Evolutionary conservation across 2,113 vertebrate genomes (phyloP).

Genomic region (Spea multiplicata): DNA sequence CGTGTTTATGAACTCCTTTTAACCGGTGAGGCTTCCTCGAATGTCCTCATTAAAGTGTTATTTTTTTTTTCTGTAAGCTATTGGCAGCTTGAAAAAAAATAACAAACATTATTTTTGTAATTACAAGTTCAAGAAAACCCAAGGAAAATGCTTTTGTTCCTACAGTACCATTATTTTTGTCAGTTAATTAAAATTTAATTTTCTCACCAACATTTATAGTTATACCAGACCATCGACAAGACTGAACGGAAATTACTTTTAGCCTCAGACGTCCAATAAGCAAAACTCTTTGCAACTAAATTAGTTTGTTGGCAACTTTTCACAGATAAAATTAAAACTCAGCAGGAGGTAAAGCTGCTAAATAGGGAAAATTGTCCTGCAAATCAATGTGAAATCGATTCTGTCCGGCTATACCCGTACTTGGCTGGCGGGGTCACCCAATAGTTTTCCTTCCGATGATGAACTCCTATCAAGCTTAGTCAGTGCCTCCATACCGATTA

Average conservation of each 20-base stretch:
- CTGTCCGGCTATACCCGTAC: not conserved
- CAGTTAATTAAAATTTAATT: constrained; percentile 35
- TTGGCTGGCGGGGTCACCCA: too few species aligned
- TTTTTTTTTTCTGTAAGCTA: not conserved
- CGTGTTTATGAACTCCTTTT: too few species aligned
- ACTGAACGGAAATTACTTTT: constrained; percentile 21
- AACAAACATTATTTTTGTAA: constrained; percentile 6
- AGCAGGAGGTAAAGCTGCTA: not conserved
- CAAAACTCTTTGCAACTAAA: constrained; percentile 9
- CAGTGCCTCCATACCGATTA: too few species aligned
- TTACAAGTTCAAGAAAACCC: not conserved
- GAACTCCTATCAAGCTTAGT: too few species aligned
- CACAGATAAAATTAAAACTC: constrained; percentile 7
- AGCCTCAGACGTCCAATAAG: constrained; percentile 13
- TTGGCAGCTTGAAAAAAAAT: too few species aligned
- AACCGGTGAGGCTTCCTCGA: too few species aligned
- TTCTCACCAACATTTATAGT: constrained; percentile 26
- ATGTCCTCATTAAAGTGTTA: too few species aligned
- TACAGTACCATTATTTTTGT: not conserved
- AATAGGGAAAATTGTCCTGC: not conserved
- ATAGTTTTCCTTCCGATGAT: too few species aligned
- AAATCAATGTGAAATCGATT: not conserved
- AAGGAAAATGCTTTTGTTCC: not conserved
- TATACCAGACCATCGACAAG: constrained; percentile 26
- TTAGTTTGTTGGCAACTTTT: not conserved